A percentile compares a stretch with the other conserved stretches of the same genome.
These are phyloP conservation scores for Macaria liturata DNA, from an alignment of 2,888 invertebrate genomes.

Conservation along the genomic window DNA sequence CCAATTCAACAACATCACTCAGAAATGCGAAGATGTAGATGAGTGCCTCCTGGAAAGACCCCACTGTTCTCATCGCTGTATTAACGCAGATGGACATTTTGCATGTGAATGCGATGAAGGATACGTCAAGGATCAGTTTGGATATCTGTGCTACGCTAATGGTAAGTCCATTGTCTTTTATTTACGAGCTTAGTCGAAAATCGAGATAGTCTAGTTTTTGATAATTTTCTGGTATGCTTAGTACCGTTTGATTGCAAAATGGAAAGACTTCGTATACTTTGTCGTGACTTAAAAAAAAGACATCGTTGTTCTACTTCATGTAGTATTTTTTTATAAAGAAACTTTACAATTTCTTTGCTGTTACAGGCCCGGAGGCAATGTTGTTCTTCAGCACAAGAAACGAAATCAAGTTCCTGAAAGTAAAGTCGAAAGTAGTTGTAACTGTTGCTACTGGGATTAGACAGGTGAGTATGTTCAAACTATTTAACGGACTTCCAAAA, in stretches of 20 bases:
- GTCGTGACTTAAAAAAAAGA: no score
- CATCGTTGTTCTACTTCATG: no score
- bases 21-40: conserved; percentile 82
- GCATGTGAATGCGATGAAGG: conserved; percentile 85
- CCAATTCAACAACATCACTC: conserved; percentile 56
- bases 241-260: no score
- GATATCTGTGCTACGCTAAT: conserved; percentile 57
- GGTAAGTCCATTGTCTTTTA: conserved; percentile 46
- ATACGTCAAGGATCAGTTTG: conserved; percentile 44
- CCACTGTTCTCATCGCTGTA: conserved; percentile 87
- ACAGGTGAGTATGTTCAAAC: conserved; percentile 44
- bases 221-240: no score
- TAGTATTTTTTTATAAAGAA: no score
- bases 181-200: no score
- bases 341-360: no score
- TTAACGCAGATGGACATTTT: conserved; percentile 83
- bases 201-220: no score
- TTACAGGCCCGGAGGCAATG: conserved; percentile 84
- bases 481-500: no score
- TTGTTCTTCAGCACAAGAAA: conserved; percentile 87
- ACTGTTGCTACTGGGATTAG: conserved; percentile 58
- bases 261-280: no score
- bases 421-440: conserved; percentile 78
- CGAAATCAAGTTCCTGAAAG: conserved; percentile 85
- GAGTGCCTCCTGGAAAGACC: conserved; percentile 85